Evolutionary conservation across 2,888 invertebrate species (phyloP).

Genomic region (Ophion obscuratus): DNA sequence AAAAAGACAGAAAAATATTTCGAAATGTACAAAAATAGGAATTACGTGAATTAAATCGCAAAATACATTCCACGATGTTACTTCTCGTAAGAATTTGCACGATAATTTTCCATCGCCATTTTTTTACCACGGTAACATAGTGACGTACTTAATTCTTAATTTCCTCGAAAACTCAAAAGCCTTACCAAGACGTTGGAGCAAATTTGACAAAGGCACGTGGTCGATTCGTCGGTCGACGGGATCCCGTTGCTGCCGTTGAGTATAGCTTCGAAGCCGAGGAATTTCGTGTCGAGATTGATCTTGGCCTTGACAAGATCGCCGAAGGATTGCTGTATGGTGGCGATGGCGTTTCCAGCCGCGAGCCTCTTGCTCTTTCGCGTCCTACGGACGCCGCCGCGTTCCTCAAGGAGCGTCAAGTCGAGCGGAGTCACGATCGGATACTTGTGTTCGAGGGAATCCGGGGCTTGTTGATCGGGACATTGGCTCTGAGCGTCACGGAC

Average conservation of each 20-base stretch:
- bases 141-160: background rate
- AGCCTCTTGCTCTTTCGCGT: constrained; percentile 66
- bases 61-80: no score
- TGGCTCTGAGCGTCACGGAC: constrained; percentile 66
- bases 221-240: constrained; percentile 37
- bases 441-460: constrained; percentile 33
- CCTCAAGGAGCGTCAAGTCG: constrained; percentile 64
- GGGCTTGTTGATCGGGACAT: constrained; percentile 50
- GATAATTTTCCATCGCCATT: no score
- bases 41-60: no score
- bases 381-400: constrained; percentile 38
- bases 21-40: no score
- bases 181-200: constrained; percentile 74
- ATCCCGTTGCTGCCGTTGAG: constrained; percentile 64
- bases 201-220: constrained; percentile 73
- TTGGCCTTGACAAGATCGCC: constrained; percentile 78
- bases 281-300: constrained; percentile 78
- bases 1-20: no score
- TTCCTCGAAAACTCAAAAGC: background rate
- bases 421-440: constrained; percentile 60
- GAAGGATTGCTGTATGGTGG: constrained; percentile 71
- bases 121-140: no score
- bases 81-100: no score
- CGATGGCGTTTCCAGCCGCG: constrained; percentile 40
- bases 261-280: constrained; percentile 76